phyloP scores from a whole-genome alignment of 2,113 vertebrate genomes.

The Ictalurus punctatus region DNA sequence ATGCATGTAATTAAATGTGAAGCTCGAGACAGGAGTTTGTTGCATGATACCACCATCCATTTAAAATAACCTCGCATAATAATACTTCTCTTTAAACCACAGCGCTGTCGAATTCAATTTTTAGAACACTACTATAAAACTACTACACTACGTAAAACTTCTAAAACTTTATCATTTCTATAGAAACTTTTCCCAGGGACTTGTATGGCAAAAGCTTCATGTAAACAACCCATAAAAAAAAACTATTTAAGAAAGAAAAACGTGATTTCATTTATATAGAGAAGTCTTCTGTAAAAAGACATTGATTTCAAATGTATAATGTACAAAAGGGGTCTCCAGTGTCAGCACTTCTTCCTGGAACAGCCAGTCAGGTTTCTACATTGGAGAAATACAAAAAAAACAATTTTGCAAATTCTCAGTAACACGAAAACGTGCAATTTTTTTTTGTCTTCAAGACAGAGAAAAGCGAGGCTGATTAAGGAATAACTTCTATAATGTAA shows the following conservation, averaged over 20 bases:
- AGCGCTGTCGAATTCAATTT: not conserved
- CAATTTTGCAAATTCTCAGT: not conserved
- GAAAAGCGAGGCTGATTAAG: too few species aligned
- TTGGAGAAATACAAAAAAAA: not conserved
- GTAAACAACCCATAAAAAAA: not conserved
- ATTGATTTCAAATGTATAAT: not conserved
- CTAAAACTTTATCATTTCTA: not conserved
- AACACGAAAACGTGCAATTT: not conserved
- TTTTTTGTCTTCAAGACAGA: too few species aligned
- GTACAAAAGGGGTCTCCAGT: not conserved
- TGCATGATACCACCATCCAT: not conserved
- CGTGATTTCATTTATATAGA: not conserved
- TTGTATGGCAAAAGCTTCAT: not conserved
- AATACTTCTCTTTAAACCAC: not conserved
- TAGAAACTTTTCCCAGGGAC: not conserved
- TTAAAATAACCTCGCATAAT: not conserved
- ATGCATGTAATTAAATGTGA: constrained; percentile 32
- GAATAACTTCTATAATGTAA: not conserved
- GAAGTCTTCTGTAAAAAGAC: not conserved
- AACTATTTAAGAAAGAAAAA: not conserved
- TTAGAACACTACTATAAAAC: not conserved
- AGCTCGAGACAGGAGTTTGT: constrained; percentile 11
- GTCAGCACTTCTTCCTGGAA: not conserved
- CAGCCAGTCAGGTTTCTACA: not conserved
- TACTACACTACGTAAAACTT: not conserved